phyloP scores from a whole-genome alignment of 2,113 vertebrate species.

The Pomatostomus ruficeps region DNA sequence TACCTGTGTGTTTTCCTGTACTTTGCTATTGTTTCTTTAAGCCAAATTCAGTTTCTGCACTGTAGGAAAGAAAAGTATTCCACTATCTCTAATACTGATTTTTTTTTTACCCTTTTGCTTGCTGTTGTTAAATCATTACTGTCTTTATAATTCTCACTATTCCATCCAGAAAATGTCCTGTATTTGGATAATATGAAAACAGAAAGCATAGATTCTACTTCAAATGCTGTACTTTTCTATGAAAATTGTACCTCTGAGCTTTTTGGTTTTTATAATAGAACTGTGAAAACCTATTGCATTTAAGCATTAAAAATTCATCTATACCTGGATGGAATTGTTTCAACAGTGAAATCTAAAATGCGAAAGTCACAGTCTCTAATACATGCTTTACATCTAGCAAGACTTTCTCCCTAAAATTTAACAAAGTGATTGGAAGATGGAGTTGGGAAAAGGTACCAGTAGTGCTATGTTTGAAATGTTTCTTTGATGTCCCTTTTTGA shows the following conservation, averaged over 20 bases:
- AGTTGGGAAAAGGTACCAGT: neutral
- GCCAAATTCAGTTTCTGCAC: neutral
- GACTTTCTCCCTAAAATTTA: neutral
- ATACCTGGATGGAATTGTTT: neutral
- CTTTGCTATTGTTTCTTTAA: neutral
- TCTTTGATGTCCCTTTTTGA: neutral
- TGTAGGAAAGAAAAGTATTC: neutral
- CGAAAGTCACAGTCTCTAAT: neutral
- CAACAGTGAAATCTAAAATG: neutral
- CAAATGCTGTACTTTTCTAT: neutral
- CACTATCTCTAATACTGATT: neutral
- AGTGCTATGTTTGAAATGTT: neutral
- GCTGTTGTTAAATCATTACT: neutral
- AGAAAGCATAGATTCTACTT: neutral
- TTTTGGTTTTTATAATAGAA: neutral
- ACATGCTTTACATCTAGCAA: neutral
- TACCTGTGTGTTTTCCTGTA: neutral
- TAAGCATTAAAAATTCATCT: neutral
- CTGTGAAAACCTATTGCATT: neutral
- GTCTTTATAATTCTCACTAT: neutral
- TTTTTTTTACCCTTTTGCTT: neutral
- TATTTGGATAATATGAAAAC: neutral
- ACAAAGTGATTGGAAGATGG: neutral
- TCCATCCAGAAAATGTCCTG: neutral
- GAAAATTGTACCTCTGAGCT: neutral